A percentile compares a stretch with the other conserved stretches of the same genome.
These are phyloP conservation scores for Tenthredo amoena DNA, from an alignment of 2,888 invertebrate species.

Conservation along the genomic window DNA sequence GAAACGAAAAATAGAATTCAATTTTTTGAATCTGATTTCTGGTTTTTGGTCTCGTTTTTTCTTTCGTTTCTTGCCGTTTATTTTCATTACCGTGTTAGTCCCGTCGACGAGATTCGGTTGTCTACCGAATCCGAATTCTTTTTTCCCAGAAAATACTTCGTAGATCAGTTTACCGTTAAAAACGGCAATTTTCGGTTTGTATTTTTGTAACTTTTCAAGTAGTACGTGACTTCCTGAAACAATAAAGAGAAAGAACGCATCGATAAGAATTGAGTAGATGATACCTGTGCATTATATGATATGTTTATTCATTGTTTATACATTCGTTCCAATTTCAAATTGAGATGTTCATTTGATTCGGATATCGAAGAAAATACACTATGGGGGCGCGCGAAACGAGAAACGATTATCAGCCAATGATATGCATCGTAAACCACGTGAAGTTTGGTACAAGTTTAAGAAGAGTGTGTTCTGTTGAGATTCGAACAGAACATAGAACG, in stretches of 20 bases:
- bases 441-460: not conserved
- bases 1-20: not conserved
- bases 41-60: not conserved
- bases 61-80: not conserved
- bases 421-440: not conserved
- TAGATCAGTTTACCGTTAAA: constrained; percentile 99
- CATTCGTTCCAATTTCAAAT: constrained; percentile 2
- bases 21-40: not conserved
- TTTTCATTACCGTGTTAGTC: constrained; percentile 90
- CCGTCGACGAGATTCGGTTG: constrained; percentile 96
- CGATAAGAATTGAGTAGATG: not conserved
- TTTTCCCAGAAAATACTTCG: constrained; percentile 98
- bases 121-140: constrained; percentile 97
- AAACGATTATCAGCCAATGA: constrained; percentile 7
- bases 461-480: not conserved
- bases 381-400: not conserved
- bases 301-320: not conserved
- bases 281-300: not conserved
- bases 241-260: constrained; percentile 53
- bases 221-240: constrained; percentile 87
- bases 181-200: constrained; percentile 97
- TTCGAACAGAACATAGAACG: not conserved
- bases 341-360: not conserved
- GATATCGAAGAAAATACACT: constrained; percentile 39
- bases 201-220: constrained; percentile 93